Conservation (phyloP, 1,140 invertebrate genomes). For the Prorops nasuta region DNA sequence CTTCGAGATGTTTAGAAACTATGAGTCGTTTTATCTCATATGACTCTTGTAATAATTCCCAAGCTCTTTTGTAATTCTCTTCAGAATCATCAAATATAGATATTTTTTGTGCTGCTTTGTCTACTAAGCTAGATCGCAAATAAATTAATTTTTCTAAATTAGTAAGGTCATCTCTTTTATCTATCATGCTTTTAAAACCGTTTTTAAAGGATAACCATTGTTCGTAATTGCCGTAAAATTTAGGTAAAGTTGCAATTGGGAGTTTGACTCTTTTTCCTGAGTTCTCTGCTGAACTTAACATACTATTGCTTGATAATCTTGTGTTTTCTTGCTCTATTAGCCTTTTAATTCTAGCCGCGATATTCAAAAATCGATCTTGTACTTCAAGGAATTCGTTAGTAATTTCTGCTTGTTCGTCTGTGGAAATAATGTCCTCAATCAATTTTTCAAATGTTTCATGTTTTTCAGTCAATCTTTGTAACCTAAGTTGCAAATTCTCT, state of each 20-base stretch:
- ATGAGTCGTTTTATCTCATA: constrained; percentile 21
- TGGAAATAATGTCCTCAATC: too few relatives aligned
- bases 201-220: constrained; percentile 14
- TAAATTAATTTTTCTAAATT: constrained; percentile 23
- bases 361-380: too few relatives aligned
- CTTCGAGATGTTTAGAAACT: constrained; percentile 15
- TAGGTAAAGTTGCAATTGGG: neutral
- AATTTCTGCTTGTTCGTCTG: too few relatives aligned
- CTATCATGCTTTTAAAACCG: constrained; percentile 10
- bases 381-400: too few relatives aligned
- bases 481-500: too few relatives aligned
- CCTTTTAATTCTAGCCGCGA: too few relatives aligned
- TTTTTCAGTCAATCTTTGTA: too few relatives aligned
- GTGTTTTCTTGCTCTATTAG: too few relatives aligned
- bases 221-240: neutral
- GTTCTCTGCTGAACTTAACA: too few relatives aligned
- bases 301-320: too few relatives aligned
- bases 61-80: constrained; percentile 24
- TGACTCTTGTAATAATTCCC: constrained; percentile 14
- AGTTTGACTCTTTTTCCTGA: too few relatives aligned
- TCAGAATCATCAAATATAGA: constrained; percentile 8
- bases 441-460: too few relatives aligned
- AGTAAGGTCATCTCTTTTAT: constrained; percentile 17
- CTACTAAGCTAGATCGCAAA: constrained; percentile 14
- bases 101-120: constrained; percentile 16